These are phyloP conservation scores for Ypsolopha sequella DNA, from an alignment of 2,888 invertebrate genomes.

Conservation along the genomic window DNA sequence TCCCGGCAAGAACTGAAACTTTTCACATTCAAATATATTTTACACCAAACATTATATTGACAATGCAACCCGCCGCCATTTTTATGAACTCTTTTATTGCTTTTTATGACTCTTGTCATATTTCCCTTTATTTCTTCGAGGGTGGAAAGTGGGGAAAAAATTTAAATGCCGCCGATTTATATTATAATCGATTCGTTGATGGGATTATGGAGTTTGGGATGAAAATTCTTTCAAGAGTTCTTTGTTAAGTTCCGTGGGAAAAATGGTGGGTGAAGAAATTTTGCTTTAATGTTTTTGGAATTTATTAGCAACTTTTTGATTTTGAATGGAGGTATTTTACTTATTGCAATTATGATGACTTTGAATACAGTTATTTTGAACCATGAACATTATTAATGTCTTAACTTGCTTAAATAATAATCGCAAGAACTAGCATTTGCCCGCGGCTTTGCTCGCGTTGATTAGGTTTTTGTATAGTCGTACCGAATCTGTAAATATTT, in stretches of 20 bases:
- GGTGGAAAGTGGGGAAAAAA: conserved; percentile 23
- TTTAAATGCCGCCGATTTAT: conserved; percentile 56
- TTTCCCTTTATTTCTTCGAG: conserved; percentile 27
- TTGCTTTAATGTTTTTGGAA: too few relatives aligned
- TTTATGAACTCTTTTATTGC: conserved; percentile 54
- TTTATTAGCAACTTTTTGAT: too few relatives aligned
- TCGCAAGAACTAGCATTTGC: too few relatives aligned
- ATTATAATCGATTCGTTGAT: conserved; percentile 56
- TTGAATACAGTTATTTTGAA: too few relatives aligned
- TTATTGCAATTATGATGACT: too few relatives aligned
- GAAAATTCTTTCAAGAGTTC: background rate
- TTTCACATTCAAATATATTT: conserved; percentile 31
- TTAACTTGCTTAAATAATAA: too few relatives aligned
- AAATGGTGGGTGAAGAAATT: background rate
- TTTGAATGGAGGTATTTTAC: too few relatives aligned
- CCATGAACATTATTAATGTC: too few relatives aligned
- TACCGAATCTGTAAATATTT: too few relatives aligned
- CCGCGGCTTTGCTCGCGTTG: too few relatives aligned
- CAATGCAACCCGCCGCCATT: conserved; percentile 26
- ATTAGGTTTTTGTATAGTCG: too few relatives aligned
- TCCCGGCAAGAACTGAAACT: conserved; percentile 6
- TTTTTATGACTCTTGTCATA: conserved; percentile 51
- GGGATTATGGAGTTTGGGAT: conserved; percentile 16
- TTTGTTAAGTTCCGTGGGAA: background rate
- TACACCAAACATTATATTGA: conserved; percentile 37